Conservation (phyloP, 2,797 vertebrate species). For the Sebastes vulpes region DNA sequence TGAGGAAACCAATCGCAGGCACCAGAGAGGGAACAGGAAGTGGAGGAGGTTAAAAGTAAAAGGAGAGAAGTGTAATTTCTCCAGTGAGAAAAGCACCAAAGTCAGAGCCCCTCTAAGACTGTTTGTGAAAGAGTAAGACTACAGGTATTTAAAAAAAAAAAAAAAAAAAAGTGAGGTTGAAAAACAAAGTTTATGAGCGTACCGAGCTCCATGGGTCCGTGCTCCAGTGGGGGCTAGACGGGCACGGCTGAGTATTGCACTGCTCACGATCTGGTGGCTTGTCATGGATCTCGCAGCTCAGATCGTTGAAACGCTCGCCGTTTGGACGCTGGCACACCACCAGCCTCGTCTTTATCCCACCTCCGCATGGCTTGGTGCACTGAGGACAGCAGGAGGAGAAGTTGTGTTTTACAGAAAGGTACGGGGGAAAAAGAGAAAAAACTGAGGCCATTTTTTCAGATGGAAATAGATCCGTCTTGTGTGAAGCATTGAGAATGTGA, state of each 20-base stretch:
- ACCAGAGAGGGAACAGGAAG: constrained; percentile 56
- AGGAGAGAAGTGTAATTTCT: constrained; percentile 46
- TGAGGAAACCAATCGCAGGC: constrained; percentile 58
- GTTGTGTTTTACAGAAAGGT: constrained; percentile 14
- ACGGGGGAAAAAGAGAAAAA: not conserved
- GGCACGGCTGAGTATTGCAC: constrained; percentile 95
- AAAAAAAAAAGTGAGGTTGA: constrained; percentile 43
- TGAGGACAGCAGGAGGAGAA: constrained; percentile 60
- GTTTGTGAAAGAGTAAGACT: constrained; percentile 50
- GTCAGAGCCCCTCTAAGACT: constrained; percentile 42
- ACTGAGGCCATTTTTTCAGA: not conserved
- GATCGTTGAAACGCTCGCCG: constrained; percentile 94
- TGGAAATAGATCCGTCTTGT: constrained; percentile 4
- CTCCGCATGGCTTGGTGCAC: constrained; percentile 95
- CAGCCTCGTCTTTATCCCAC: constrained; percentile 93
- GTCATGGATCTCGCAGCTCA: constrained; percentile 98
- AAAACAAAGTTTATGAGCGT: constrained; percentile 89
- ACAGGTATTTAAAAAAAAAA: constrained; percentile 32
- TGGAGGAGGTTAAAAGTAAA: constrained; percentile 56
- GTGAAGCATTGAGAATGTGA: not conserved
- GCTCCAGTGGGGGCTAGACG: constrained; percentile 92
- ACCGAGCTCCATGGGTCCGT: constrained; percentile 98
- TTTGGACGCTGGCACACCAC: constrained; percentile 95
- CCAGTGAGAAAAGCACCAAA: constrained; percentile 52
- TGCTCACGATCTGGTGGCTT: constrained; percentile 97